Evolutionary conservation across 30 jellyfish, hydroid and myxozoan species (phyloP), one percentile per base, ranked within the genome.

Genomic region (Rhopilema esculentum): DNA sequence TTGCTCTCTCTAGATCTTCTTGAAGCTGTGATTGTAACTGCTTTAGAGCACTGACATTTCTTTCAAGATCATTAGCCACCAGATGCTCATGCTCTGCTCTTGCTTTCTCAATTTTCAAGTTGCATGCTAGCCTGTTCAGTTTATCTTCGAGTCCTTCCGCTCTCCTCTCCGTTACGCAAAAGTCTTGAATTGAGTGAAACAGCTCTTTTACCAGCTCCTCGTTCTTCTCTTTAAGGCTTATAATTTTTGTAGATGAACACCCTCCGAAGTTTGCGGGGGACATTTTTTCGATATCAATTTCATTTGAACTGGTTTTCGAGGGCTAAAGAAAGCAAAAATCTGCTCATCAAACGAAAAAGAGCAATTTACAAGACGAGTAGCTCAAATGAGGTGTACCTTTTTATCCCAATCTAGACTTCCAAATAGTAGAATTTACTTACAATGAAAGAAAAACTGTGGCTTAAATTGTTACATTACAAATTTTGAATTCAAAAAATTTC

Each of bases 31-130:
- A 67, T 65, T 79, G 19, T 50, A 1, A 70, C 23, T 66, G 32
- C 52, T 28, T 27, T 18, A 80, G 27, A n/a, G 53, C 64, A 20
- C 40, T 15, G 9, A 29, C 15, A 16, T 66, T 65, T 23, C 29
- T 71, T 6, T 66, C 22, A 1, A 33, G 29, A 15, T 27, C 74
- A 24, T 32, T 40, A 8, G n/a, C 49, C 16, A 8, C 25, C 71
- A 25, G 27, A 0, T 24, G 28, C 70, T 80, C 50, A 49, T 67
- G 69, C 16, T 80, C 80, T 4, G 19, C 75, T 66, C 68, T 80
- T 24, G 40, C 82, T 40, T 48, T 80, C n/a, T 19, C 69, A 4
- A 80, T 66, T 67, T 80, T 80, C 28, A 80, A 4, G 79, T 80
- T 80, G 64, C 90, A 63, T 9, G 90, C 19, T 16, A 69, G 21